Evolutionary conservation across 2,113 vertebrate species (phyloP).

Genomic region (Cnemophilus loriae): DNA sequence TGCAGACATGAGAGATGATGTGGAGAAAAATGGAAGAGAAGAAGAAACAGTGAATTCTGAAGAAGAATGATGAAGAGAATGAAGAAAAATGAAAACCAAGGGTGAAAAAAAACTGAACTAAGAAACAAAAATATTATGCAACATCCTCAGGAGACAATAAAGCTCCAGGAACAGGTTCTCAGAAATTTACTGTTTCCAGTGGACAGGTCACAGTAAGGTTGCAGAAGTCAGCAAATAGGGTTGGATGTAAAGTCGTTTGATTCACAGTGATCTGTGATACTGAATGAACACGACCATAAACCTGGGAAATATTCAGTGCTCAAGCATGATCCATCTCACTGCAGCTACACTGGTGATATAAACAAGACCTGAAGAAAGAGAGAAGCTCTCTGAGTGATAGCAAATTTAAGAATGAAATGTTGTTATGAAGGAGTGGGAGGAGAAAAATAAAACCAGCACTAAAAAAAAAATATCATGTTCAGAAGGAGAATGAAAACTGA

Average conservation of each 20-base stretch:
- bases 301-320: background rate
- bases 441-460: slow-evolving; percentile 50
- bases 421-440: slow-evolving; percentile 53
- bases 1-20: background rate
- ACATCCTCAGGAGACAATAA: background rate
- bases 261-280: background rate
- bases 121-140: background rate
- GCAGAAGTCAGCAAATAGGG: background rate
- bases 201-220: background rate
- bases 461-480: slow-evolving; percentile 20
- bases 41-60: background rate
- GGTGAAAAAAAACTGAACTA: background rate
- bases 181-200: background rate
- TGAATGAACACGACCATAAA: background rate
- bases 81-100: background rate
- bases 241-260: background rate
- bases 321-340: background rate
- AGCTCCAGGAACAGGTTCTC: background rate
- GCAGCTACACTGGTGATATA: background rate
- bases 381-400: background rate
- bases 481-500: slow-evolving; percentile 39
- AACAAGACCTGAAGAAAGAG: slow-evolving; percentile 29
- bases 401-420: slow-evolving; percentile 57
- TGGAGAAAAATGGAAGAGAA: background rate
- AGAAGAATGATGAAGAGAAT: background rate